These are phyloP conservation scores for Molossus molossus DNA, from an alignment of 2,797 vertebrate genomes.

Conservation along the genomic window DNA sequence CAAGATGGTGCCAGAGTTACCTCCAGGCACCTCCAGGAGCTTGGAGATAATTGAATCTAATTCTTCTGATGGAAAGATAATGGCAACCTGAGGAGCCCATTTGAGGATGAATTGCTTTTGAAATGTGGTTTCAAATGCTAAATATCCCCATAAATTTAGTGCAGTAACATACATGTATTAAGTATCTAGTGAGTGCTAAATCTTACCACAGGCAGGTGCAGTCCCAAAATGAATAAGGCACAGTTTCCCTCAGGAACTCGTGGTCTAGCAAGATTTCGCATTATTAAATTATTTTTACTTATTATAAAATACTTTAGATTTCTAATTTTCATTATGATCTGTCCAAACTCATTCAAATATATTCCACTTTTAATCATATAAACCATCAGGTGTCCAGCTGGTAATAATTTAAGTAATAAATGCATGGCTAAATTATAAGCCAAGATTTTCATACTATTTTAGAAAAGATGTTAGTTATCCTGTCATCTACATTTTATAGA, in stretches of 20 bases:
- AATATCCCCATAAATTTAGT: slow-evolving; percentile 13
- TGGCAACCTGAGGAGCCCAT: background rate
- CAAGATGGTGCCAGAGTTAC: background rate
- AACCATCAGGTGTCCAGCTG: background rate
- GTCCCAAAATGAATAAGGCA: slow-evolving; percentile 18
- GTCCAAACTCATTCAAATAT: slow-evolving; percentile 43
- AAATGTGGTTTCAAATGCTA: slow-evolving; percentile 29
- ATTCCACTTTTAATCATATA: slow-evolving; percentile 52
- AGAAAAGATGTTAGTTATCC: slow-evolving; percentile 13
- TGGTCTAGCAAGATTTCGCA: background rate
- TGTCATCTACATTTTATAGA: background rate
- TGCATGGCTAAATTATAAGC: slow-evolving; percentile 16
- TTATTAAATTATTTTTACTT: slow-evolving; percentile 57
- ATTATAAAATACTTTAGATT: background rate
- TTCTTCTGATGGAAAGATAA: background rate
- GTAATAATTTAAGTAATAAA: slow-evolving; percentile 65
- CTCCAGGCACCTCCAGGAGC: background rate
- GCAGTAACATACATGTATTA: background rate
- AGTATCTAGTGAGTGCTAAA: background rate
- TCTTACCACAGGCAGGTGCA: background rate
- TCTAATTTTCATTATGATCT: slow-evolving; percentile 53
- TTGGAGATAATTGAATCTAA: slow-evolving; percentile 16
- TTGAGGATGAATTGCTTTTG: background rate
- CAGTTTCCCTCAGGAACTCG: slow-evolving; percentile 9
- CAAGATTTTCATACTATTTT: slow-evolving; percentile 31